Evolutionary conservation across 2,888 invertebrate species (phyloP), one percentile per base, ranked within the genome.

Genomic region (Scaptomyza reducta): DNA sequence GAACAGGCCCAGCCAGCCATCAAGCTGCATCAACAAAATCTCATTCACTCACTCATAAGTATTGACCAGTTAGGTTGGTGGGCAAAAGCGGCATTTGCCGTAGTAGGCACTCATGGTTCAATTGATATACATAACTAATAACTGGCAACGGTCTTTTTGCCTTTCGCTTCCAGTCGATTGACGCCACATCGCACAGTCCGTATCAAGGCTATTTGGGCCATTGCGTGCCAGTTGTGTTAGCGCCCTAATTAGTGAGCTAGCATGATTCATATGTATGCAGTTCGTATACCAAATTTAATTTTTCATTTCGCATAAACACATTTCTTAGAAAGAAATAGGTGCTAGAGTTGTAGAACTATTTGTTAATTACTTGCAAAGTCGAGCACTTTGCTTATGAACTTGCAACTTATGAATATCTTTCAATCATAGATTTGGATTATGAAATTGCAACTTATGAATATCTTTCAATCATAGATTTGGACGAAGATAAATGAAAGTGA

Each of bases 61-160:
- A 58, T 67, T 41, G 29, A 51, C 78, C 67, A 79, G 79, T 82
- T 82, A 72, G 14, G 27, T 50, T 47, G 31, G n/a, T 14, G n/a
- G 25, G n/a, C 38, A 14, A 45, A 11, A 25, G 22, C 13, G 18
- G 35, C 33, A 45, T 7, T 27, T 14, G 29, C 54, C 44, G n/a
- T n/a, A n/a, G n/a, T 9, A 3, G 5, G 25, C 3, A 27, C 22
- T 0, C 33, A 13, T 25, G 35, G 60, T 49, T 53, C 67, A 74
- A 69, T 72, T 68, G 56, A 74, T 62, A 65, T 49, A 69, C 69
- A 42, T 40, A 57, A 33, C 49, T 51, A 35, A 63, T 53, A 63
- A 69, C 62, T 77, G 64, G 44, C 70, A 57, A 38, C 45, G 18
- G 25, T 10, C 18, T 10, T 49, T n/a, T 35, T 13, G 16, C 35